Conservation (phyloP, 2,797 vertebrate species). For the Okamejei kenojei region DNA sequence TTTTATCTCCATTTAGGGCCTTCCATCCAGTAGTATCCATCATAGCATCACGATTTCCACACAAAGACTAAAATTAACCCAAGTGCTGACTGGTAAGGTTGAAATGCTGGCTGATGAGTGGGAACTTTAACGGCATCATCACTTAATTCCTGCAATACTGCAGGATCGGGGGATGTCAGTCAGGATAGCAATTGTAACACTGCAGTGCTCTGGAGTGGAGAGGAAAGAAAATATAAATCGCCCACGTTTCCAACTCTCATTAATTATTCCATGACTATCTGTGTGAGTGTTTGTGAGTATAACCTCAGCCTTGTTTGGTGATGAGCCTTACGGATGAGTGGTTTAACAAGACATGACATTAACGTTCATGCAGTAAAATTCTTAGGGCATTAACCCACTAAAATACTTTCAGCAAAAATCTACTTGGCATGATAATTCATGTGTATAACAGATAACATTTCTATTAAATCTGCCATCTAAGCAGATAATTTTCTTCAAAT, state of each 20-base stretch:
- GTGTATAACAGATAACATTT: not conserved
- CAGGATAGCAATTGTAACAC: not conserved
- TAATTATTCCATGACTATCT: not conserved
- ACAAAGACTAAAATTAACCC: not conserved
- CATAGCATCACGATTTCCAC: not conserved
- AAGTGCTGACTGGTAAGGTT: not conserved
- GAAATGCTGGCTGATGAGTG: not conserved
- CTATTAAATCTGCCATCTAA: not conserved
- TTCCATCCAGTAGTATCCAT: too few species aligned
- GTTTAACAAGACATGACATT: not conserved
- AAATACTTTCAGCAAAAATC: not conserved
- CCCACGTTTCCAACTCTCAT: not conserved
- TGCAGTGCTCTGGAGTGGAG: not conserved
- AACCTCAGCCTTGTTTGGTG: not conserved
- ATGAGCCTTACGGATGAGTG: not conserved
- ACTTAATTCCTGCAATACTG: not conserved
- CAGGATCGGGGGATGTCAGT: not conserved
- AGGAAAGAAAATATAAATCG: not conserved
- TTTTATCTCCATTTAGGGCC: not conserved
- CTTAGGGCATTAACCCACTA: not conserved
- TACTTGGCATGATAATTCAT: not conserved
- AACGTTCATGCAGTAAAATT: not conserved
- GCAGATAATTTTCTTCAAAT: not conserved
- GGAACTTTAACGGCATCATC: not conserved
- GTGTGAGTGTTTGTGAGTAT: not conserved